phyloP scores from a whole-genome alignment of 2,888 invertebrate species.

The Oligia latruncula region DNA sequence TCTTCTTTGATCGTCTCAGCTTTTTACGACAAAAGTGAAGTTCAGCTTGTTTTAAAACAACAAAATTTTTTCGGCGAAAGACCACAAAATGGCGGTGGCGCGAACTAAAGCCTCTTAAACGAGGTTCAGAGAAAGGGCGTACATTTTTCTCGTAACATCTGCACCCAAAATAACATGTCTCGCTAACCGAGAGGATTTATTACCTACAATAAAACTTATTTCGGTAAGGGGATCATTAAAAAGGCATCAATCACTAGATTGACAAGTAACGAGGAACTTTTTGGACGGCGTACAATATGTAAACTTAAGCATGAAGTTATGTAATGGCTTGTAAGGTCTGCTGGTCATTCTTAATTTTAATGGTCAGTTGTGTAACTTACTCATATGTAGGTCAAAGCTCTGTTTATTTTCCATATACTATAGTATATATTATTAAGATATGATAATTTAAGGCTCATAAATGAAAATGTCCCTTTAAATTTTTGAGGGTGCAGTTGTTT shows the following conservation, averaged over 20 bases:
- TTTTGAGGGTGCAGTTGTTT: not conserved
- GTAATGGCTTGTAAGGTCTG: conserved; percentile 42
- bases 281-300: conserved; percentile 41
- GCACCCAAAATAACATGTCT: conserved; percentile 38
- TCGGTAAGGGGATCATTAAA: conserved; percentile 68
- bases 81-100: conserved; percentile 10
- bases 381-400: conserved; percentile 10
- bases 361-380: not conserved
- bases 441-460: too few relatives aligned
- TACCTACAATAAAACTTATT: conserved; percentile 55
- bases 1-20: not conserved
- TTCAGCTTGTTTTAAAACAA: conserved; percentile 21
- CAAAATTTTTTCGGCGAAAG: not conserved
- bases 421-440: too few relatives aligned
- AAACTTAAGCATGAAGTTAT: conserved; percentile 26
- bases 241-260: conserved; percentile 71
- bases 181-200: conserved; percentile 41
- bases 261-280: conserved; percentile 55
- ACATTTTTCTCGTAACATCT: conserved; percentile 34
- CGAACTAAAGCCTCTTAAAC: conserved; percentile 24
- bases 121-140: conserved; percentile 8
- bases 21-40: not conserved
- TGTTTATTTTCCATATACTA: not conserved
- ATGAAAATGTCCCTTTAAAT: not conserved
- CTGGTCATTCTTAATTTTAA: conserved; percentile 30